phyloP scores from a whole-genome alignment of 2,888 invertebrate species.

The Andrena minutula region DNA sequence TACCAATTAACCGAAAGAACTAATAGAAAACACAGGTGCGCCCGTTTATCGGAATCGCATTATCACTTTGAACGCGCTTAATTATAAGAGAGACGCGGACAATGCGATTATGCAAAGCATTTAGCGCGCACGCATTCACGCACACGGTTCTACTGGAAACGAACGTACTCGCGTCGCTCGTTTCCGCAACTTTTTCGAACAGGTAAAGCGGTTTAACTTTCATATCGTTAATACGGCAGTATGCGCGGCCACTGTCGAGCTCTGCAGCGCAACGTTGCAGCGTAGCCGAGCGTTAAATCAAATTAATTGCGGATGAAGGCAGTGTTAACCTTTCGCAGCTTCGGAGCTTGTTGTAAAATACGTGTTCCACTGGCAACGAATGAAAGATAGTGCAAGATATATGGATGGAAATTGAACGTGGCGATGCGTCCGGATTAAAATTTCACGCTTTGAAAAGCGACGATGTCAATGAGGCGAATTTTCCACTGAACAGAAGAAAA shows the following conservation, averaged over 20 bases:
- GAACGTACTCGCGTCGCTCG: constrained; percentile 35
- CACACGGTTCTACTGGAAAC: not conserved
- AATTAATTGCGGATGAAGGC: constrained; percentile 42
- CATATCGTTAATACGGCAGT: constrained; percentile 41
- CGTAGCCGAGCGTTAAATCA: constrained; percentile 32
- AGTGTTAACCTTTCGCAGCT: constrained; percentile 25
- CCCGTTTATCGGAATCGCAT: constrained; percentile 44
- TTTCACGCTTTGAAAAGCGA: not conserved
- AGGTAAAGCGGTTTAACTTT: constrained; percentile 65
- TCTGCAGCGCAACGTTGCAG: not conserved
- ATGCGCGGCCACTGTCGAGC: constrained; percentile 2
- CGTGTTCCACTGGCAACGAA: not conserved
- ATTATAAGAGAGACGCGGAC: constrained; percentile 49
- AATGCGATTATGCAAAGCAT: constrained; percentile 53
- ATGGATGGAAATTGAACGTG: not conserved
- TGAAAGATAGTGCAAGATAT: not conserved
- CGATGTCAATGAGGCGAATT: not conserved
- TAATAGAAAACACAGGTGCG: constrained; percentile 32
- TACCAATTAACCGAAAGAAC: constrained; percentile 27
- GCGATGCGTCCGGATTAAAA: not conserved
- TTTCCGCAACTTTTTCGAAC: constrained; percentile 60
- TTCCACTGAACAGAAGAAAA: not conserved
- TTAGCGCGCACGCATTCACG: constrained; percentile 30
- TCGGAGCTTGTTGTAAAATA: not conserved
- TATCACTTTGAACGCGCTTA: constrained; percentile 38